Evolutionary conservation across 2,888 invertebrate species (phyloP).

Genomic region (Epirrhoe alternata): DNA sequence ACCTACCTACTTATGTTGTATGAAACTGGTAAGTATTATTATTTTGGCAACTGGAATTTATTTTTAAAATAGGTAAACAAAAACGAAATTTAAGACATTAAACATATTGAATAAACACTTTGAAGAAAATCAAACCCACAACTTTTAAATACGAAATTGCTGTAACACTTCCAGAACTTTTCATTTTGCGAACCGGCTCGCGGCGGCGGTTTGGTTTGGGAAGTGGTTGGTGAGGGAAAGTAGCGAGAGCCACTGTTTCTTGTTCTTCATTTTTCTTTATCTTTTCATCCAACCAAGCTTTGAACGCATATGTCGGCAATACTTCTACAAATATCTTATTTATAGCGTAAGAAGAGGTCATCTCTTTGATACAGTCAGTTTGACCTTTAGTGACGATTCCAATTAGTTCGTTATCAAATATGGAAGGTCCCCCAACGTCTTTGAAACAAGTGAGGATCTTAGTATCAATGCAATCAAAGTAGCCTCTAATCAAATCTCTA

Average conservation of each 20-base stretch:
- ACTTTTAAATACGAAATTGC: conserved; percentile 7
- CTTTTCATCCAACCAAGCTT: conserved; percentile 72
- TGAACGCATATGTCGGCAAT: conserved; percentile 69
- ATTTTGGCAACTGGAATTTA: conserved; percentile 19
- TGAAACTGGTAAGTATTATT: too few species aligned
- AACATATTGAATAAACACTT: conserved; percentile 10
- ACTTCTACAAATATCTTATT: conserved; percentile 68
- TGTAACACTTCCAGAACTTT: conserved; percentile 6
- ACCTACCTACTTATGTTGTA: too few species aligned
- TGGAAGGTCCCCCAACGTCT: conserved; percentile 72
- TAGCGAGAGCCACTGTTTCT: conserved; percentile 50
- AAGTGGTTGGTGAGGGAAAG: conserved; percentile 64
- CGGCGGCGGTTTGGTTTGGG: conserved; percentile 42
- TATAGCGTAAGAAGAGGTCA: conserved; percentile 63
- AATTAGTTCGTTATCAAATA: conserved; percentile 68
- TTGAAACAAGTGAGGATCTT: conserved; percentile 73
- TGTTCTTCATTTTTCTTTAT: conserved; percentile 67
- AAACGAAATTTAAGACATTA: conserved; percentile 1
- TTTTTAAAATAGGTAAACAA: conserved; percentile 7
- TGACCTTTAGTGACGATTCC: conserved; percentile 69
- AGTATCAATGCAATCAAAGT: conserved; percentile 74
- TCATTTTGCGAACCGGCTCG: not conserved
- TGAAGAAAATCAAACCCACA: conserved; percentile 13
- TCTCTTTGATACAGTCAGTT: conserved; percentile 67
- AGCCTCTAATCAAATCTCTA: conserved; percentile 46